phyloP scores from a whole-genome alignment of 30 jellyfish, hydroid and myxozoan genomes.

The Aurelia coerulea region DNA sequence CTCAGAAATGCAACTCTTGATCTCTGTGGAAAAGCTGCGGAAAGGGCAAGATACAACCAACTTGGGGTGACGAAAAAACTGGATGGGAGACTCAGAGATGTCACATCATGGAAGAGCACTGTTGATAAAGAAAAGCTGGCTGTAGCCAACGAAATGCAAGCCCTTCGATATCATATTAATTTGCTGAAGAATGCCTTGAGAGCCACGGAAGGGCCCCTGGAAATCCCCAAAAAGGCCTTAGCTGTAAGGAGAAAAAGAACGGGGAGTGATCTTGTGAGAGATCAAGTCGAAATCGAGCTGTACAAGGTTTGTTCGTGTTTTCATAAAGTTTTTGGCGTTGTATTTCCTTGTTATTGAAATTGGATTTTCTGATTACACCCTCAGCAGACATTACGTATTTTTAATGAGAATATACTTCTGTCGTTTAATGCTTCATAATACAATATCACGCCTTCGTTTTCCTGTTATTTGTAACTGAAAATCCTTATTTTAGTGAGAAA shows the following conservation, averaged over 20 bases:
- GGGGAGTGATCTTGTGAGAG: conserved; percentile 69
- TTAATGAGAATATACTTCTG: too few relatives aligned
- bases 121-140: conserved; percentile 71
- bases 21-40: conserved; percentile 60
- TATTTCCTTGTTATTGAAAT: too few relatives aligned
- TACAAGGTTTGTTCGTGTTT: conserved; percentile 39
- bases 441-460: too few relatives aligned
- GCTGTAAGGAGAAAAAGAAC: conserved; percentile 69
- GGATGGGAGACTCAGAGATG: conserved; percentile 53
- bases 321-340: too few relatives aligned
- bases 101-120: conserved; percentile 48
- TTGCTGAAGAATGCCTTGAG: conserved; percentile 46
- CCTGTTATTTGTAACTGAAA: too few relatives aligned
- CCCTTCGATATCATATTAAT: conserved; percentile 60
- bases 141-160: conserved; percentile 69
- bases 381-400: too few relatives aligned
- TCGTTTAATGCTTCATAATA: too few relatives aligned
- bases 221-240: conserved; percentile 65
- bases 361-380: too few relatives aligned
- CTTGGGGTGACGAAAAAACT: conserved; percentile 48
- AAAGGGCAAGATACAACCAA: conserved; percentile 55
- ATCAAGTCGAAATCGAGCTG: conserved; percentile 64
- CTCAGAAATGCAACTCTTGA: conserved; percentile 63
- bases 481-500: too few relatives aligned
- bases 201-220: conserved; percentile 70